Evolutionary conservation across 2,888 invertebrate genomes (phyloP).

Genomic region (Drosophila neutralis): DNA sequence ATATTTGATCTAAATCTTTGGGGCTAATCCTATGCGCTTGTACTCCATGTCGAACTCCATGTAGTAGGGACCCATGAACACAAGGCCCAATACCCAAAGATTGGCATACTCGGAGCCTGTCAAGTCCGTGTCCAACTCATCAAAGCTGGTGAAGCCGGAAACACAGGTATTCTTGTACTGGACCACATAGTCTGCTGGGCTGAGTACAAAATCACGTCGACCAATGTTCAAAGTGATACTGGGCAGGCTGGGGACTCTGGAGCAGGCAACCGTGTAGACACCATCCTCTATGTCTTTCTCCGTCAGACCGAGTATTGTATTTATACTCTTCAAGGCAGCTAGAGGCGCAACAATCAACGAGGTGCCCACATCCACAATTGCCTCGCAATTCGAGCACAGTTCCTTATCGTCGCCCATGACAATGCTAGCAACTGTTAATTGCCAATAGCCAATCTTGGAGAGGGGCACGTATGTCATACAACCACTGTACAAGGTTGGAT

Average conservation of each 20-base stretch:
- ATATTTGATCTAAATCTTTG: constrained; percentile 65
- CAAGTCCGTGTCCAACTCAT: constrained; percentile 83
- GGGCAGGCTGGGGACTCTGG: constrained; percentile 90
- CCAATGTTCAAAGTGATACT: constrained; percentile 90
- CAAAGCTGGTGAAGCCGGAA: constrained; percentile 94
- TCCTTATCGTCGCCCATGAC: constrained; percentile 84
- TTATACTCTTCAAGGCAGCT: constrained; percentile 38
- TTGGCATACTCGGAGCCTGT: constrained; percentile 19
- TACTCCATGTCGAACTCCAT: constrained; percentile 96
- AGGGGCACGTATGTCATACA: constrained; percentile 89
- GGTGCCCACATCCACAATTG: constrained; percentile 97
- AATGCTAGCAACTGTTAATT: constrained; percentile 92
- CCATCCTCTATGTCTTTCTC: constrained; percentile 85
- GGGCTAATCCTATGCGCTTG: constrained; percentile 94
- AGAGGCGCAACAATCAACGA: constrained; percentile 92
- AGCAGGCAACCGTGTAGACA: constrained; percentile 92
- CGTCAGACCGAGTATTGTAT: constrained; percentile 36
- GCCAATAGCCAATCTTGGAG: constrained; percentile 95
- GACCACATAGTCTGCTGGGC: constrained; percentile 91
- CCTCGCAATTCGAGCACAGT: constrained; percentile 92
- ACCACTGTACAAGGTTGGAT: constrained; percentile 92
- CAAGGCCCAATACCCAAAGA: constrained; percentile 98
- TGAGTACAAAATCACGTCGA: constrained; percentile 90
- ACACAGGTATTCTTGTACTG: constrained; percentile 89
- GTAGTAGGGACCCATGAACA: constrained; percentile 97